Evolutionary conservation across 64 coral and sea anemone genomes (phyloP), one percentile per base, ranked within the genome.

Genomic region (Stylophora pistillata): DNA sequence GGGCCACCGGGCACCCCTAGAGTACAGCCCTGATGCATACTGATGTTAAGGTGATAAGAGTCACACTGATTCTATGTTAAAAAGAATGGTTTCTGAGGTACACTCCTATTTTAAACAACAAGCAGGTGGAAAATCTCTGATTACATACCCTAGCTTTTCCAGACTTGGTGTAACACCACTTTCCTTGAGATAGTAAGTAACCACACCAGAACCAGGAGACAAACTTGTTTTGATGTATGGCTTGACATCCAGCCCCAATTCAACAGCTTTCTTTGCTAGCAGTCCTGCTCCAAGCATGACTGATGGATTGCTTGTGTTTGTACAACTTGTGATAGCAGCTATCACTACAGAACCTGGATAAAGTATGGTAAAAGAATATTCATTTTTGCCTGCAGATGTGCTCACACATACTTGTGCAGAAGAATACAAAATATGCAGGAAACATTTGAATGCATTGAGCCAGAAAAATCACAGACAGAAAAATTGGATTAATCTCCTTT

Each of bases 201-300:
- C 96, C 4, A 98, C 96, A 62, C 96, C 96, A 21, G 96, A 98
- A 0, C 96, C 96, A 12, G 96, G 93, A 2, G 96, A 98, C 13
- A 98, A 57, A 21, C 96, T 98, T 52, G 96, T 98, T 62, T 98
- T 98, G 76, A 98, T 73, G 58, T 95, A 98, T 1, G 96, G 80
- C 62, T 89, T 69, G 5, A 98, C 96, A 53, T 56, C 79, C 14
- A 98, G 79, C 9, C 96, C 96, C 30, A 81, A 68, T 58, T 98
- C 86, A 17, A 98, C 96, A 55, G 96, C 96, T 64, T 89, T 98
- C 96, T 98, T 92, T n/a, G 96, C 96, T 58, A 98, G 61, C 54
- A 98, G 71, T 26, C 96, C 96, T 53, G 96, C 96, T 28, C 96
- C 96, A 58, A 98, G 89, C 96, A 98, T 98, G 13, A 98, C 96